These are phyloP conservation scores for Hipposideros larvatus DNA, from an alignment of 2,797 vertebrate species.

Conservation along the genomic window DNA sequence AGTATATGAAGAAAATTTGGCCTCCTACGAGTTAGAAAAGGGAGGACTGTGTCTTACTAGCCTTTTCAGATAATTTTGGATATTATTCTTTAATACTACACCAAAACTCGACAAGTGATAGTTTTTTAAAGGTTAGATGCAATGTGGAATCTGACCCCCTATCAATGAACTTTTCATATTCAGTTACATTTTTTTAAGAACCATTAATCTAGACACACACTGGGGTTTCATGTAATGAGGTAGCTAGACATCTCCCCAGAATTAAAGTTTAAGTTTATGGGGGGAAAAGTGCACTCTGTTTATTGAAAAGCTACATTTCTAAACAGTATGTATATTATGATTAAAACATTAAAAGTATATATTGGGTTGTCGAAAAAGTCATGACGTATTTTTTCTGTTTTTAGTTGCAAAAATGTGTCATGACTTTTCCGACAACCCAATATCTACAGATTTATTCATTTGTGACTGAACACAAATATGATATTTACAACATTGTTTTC, in stretches of 20 bases:
- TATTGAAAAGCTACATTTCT: conserved; percentile 26
- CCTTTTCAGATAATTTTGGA: not conserved
- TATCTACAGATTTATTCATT: not conserved
- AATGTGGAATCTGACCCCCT: not conserved
- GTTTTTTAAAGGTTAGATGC: not conserved
- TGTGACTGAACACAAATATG: not conserved
- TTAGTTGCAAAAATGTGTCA: no score
- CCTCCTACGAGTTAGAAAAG: not conserved
- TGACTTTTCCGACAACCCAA: not conserved
- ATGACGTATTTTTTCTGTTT: no score
- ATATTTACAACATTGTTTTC: not conserved
- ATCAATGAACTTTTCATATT: not conserved
- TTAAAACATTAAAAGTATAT: not conserved
- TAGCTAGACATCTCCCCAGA: not conserved
- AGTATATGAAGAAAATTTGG: not conserved
- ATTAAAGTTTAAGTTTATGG: not conserved
- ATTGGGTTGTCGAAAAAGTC: no score
- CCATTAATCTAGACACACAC: not conserved
- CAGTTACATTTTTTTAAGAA: not conserved
- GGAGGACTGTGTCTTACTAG: not conserved
- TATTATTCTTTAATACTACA: not conserved
- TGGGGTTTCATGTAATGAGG: not conserved
- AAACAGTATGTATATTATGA: not conserved
- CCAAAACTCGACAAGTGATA: not conserved
- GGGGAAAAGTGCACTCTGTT: not conserved